Percentiles rank a stretch among this genome's conserved stretches.
Evolutionary conservation across 2,113 vertebrate genomes (phyloP).

Genomic region (Crotalus helleri): DNA sequence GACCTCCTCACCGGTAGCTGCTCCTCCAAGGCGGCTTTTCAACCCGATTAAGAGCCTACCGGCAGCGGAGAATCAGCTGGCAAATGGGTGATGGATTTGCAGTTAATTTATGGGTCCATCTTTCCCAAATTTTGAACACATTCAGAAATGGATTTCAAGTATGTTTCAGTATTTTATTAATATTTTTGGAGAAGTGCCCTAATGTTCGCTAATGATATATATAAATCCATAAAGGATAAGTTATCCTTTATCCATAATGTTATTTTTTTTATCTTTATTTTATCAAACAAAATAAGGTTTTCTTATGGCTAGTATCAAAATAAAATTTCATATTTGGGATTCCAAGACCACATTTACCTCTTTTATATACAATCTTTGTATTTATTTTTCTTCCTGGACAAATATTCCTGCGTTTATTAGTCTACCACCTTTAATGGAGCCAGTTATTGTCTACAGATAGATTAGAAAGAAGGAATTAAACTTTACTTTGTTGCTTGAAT

Average conservation of each 20-base stretch:
- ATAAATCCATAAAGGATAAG: background rate
- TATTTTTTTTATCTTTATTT: background rate
- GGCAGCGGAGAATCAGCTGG: no score
- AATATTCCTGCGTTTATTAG: background rate
- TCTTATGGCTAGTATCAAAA: background rate
- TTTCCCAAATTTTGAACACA: background rate
- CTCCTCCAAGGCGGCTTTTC: no score
- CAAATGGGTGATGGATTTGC: background rate
- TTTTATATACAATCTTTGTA: background rate
- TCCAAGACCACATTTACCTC: background rate
- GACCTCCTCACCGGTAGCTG: no score
- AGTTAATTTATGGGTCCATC: background rate
- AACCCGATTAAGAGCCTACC: no score
- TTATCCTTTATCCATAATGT: background rate
- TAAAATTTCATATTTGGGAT: background rate
- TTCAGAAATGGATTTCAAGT: background rate
- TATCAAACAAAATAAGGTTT: background rate
- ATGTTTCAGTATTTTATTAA: background rate
- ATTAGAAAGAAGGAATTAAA: background rate
- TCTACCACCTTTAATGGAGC: background rate
- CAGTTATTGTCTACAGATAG: background rate
- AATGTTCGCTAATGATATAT: background rate
- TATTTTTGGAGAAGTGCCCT: background rate
- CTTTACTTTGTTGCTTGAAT: background rate
- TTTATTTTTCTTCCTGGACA: background rate